phyloP scores from a whole-genome alignment of 2,113 vertebrate species.

The Dasyornis broadbenti region DNA sequence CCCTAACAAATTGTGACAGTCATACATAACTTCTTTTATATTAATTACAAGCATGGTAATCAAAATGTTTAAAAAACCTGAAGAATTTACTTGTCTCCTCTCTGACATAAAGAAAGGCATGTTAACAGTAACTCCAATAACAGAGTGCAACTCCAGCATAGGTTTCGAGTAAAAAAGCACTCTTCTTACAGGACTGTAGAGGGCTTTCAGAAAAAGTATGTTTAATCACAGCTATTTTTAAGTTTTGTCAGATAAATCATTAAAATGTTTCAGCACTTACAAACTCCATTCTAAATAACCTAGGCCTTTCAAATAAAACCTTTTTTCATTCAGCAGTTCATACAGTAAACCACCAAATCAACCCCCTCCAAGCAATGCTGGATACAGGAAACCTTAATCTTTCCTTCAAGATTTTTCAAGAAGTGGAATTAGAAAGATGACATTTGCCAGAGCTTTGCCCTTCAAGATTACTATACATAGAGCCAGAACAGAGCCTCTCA shows the following conservation, averaged over 20 bases:
- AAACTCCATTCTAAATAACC: not conserved
- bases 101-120: not conserved
- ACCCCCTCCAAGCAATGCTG: not conserved
- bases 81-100: not conserved
- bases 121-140: not conserved
- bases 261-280: not conserved
- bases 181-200: not conserved
- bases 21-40: not conserved
- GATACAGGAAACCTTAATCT: not conserved
- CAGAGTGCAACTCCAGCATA: not conserved
- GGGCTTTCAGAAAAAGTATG: not conserved
- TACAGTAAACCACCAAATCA: not conserved
- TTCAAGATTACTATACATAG: not conserved
- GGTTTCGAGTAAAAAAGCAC: not conserved
- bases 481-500: not conserved
- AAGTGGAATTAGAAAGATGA: not conserved
- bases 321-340: not conserved
- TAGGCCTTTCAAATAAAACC: not conserved
- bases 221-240: not conserved
- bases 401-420: not conserved
- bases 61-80: not conserved
- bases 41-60: not conserved
- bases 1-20: not conserved
- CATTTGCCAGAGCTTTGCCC: not conserved
- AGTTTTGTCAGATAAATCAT: not conserved